These are phyloP conservation scores for Antheraea mylitta DNA, from an alignment of 1,140 invertebrate genomes.

Conservation along the genomic window DNA sequence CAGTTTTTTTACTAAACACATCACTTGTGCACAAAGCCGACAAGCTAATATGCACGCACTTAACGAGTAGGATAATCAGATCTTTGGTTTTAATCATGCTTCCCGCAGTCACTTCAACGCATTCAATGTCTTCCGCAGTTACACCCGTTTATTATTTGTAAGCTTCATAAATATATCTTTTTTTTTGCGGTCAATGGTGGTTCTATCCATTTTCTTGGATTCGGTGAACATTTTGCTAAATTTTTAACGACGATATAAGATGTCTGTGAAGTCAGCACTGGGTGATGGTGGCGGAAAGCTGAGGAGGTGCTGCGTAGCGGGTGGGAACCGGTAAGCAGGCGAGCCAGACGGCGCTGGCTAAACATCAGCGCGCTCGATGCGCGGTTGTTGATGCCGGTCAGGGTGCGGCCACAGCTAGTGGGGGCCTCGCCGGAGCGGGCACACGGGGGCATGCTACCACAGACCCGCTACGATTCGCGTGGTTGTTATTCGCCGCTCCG, in stretches of 20 bases:
- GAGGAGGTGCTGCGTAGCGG: constrained; percentile 35
- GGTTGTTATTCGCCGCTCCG: constrained; percentile 49
- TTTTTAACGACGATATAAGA: background rate
- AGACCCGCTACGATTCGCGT: constrained; percentile 68
- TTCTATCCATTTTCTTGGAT: too few relatives aligned
- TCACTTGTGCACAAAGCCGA: background rate
- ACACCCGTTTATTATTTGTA: too few relatives aligned
- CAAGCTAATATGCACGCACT: constrained; percentile 8
- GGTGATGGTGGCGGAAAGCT: constrained; percentile 30
- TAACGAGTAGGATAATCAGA: constrained; percentile 10
- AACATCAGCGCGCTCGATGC: constrained; percentile 63
- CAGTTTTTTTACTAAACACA: background rate
- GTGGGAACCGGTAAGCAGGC: constrained; percentile 67
- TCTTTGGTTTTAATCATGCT: constrained; percentile 14
- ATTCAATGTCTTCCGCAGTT: background rate
- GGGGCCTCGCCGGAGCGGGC: constrained; percentile 69
- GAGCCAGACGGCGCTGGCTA: constrained; percentile 54
- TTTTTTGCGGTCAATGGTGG: too few relatives aligned
- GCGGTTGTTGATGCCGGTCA: constrained; percentile 68
- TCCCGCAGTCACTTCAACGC: background rate
- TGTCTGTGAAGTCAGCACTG: background rate
- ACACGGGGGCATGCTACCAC: constrained; percentile 78
- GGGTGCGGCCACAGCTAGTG: constrained; percentile 78
- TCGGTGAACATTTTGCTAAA: too few relatives aligned
- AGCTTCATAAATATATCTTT: too few relatives aligned